phyloP scores from a whole-genome alignment of 2,888 invertebrate genomes.

The Pachliopta kotzebuea region DNA sequence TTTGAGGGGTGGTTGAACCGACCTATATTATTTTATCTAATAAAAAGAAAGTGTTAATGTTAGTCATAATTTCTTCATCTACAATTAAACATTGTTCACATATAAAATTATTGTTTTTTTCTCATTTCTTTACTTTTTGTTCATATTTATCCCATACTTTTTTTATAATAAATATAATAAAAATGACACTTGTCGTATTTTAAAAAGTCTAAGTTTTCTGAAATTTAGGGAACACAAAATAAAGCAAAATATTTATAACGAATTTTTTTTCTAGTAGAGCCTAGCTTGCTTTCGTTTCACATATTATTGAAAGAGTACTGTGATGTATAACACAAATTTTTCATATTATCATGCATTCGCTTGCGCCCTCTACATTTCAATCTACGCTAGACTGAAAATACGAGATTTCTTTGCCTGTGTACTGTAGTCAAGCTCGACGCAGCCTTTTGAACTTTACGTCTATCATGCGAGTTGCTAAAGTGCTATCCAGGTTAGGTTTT shows the following conservation, averaged over 20 bases:
- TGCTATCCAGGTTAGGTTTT: slow-evolving; percentile 36
- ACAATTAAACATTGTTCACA: no score
- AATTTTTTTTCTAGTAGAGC: not conserved
- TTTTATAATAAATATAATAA: no score
- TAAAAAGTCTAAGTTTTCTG: no score
- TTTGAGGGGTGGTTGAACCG: no score
- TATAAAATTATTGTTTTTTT: no score
- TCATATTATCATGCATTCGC: slow-evolving; percentile 53
- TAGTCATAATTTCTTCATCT: no score
- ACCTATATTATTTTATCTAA: no score
- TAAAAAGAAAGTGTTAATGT: no score
- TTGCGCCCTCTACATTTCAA: slow-evolving; percentile 48
- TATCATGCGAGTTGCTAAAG: slow-evolving; percentile 28
- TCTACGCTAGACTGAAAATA: slow-evolving; percentile 65
- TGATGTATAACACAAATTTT: slow-evolving; percentile 64
- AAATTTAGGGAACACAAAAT: not conserved
- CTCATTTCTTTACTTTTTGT: no score
- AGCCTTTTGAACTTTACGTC: slow-evolving; percentile 33
- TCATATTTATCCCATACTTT: no score
- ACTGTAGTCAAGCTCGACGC: slow-evolving; percentile 66
- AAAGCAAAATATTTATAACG: not conserved
- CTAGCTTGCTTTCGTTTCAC: slow-evolving; percentile 40
- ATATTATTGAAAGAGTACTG: slow-evolving; percentile 57
- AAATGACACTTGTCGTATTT: no score
- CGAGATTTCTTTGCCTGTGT: slow-evolving; percentile 64